Evolutionary conservation across 2,797 vertebrate species (phyloP).

Genomic region (Neopelma chrysocephalum): DNA sequence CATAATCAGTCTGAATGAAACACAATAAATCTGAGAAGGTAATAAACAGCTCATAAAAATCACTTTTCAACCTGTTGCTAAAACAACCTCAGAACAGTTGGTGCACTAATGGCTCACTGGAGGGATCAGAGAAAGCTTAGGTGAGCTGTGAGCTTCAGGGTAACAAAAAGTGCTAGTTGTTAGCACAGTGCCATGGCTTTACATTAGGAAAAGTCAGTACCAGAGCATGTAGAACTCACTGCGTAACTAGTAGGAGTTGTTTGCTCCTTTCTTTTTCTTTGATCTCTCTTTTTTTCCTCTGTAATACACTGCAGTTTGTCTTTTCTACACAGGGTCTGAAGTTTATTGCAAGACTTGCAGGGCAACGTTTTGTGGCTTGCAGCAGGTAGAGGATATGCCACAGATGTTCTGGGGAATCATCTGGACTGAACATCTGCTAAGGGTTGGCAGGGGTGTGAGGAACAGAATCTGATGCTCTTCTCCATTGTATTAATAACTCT

Average conservation of each 20-base stretch:
- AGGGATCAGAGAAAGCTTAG: constrained; percentile 30
- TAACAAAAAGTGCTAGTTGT: not conserved
- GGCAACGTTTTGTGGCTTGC: not conserved
- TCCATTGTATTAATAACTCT: not conserved
- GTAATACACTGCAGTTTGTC: not conserved
- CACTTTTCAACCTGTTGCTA: constrained; percentile 58
- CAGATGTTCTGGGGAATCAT: constrained; percentile 28
- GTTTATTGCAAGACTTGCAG: not conserved
- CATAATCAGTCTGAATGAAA: constrained; percentile 22
- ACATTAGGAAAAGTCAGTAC: constrained; percentile 14
- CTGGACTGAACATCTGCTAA: constrained; percentile 36
- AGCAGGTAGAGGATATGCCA: constrained; percentile 13
- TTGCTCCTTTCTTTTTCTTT: constrained; percentile 18
- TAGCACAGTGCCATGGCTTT: constrained; percentile 19
- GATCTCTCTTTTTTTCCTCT: not conserved
- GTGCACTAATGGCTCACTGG: constrained; percentile 8
- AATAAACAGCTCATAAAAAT: constrained; percentile 70
- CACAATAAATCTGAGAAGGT: constrained; percentile 58
- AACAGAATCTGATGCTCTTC: not conserved
- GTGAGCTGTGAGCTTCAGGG: constrained; percentile 26
- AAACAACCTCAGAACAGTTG: constrained; percentile 61
- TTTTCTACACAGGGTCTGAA: not conserved
- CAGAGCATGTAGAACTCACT: not conserved
- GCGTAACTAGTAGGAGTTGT: constrained; percentile 28
- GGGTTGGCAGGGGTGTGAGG: not conserved